These are phyloP conservation scores for Chamaea fasciata DNA, from an alignment of 2,113 vertebrate species.

Conservation along the genomic window DNA sequence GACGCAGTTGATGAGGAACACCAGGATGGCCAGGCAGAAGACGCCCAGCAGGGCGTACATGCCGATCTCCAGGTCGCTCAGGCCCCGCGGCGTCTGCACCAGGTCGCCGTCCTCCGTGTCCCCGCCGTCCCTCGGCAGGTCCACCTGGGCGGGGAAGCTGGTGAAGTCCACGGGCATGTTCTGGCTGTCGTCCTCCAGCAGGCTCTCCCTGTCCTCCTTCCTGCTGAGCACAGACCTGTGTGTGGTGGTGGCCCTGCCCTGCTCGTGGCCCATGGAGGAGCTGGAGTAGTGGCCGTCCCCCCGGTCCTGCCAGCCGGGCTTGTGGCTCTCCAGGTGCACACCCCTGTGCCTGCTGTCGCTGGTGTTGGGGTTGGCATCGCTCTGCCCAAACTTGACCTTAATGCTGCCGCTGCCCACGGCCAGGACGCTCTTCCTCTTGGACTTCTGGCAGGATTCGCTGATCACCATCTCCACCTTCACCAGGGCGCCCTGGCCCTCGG, in stretches of 20 bases:
- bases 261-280: conserved; percentile 73
- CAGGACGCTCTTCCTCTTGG: conserved; percentile 86
- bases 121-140: conserved; percentile 58
- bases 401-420: conserved; percentile 81
- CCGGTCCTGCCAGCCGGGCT: conserved; percentile 40
- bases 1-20: conserved; percentile 89
- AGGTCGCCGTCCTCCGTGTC: conserved; percentile 70
- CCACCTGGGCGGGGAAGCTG: conserved; percentile 78
- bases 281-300: conserved; percentile 16
- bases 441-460: conserved; percentile 87
- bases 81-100: conserved; percentile 68
- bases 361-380: conserved; percentile 45
- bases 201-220: conserved; percentile 59
- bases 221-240: conserved; percentile 71
- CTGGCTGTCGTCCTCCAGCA: conserved; percentile 70
- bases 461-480: conserved; percentile 87
- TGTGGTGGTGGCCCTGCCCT: conserved; percentile 74
- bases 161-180: conserved; percentile 81
- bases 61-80: conserved; percentile 91
- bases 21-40: conserved; percentile 92
- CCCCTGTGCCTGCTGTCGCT: conserved; percentile 48
- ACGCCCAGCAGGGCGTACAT: conserved; percentile 92
- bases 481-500: conserved; percentile 83
- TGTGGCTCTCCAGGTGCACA: conserved; percentile 61
- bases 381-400: conserved; percentile 81